These are phyloP conservation scores for Dicrurus megarhynchus DNA, from an alignment of 2,113 vertebrate genomes.

Conservation along the genomic window DNA sequence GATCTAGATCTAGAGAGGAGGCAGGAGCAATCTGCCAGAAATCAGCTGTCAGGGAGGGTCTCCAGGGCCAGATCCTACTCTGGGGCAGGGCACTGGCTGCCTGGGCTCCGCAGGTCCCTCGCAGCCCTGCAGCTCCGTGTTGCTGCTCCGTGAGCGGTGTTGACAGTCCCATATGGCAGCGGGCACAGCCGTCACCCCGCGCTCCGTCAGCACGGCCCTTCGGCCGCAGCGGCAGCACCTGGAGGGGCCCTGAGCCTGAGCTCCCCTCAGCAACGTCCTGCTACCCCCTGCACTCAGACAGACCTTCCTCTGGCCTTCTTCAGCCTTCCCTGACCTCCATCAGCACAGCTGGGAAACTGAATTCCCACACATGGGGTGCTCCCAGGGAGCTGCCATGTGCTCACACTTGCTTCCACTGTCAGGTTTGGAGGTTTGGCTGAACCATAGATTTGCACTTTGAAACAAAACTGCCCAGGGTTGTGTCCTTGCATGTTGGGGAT, in stretches of 20 bases:
- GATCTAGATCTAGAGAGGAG: not conserved
- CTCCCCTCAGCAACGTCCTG: accelerated
- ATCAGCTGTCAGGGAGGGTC: not conserved
- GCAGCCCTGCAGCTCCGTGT: not conserved
- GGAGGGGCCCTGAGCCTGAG: accelerated
- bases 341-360: not conserved
- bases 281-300: not conserved
- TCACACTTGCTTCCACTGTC: not conserved
- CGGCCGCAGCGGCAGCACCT: not conserved
- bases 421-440: not conserved
- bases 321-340: not conserved
- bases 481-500: accelerated
- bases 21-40: not conserved
- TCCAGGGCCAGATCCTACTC: not conserved
- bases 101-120: not conserved
- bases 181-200: not conserved
- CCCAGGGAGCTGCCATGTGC: accelerated
- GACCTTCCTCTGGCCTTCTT: not conserved
- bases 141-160: not conserved
- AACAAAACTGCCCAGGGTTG: not conserved
- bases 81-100: not conserved
- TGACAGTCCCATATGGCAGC: not conserved
- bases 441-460: not conserved
- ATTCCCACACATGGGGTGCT: accelerated
- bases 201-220: not conserved